Conservation (phyloP, 2,888 invertebrate species). For the Nudaria mundana region DNA sequence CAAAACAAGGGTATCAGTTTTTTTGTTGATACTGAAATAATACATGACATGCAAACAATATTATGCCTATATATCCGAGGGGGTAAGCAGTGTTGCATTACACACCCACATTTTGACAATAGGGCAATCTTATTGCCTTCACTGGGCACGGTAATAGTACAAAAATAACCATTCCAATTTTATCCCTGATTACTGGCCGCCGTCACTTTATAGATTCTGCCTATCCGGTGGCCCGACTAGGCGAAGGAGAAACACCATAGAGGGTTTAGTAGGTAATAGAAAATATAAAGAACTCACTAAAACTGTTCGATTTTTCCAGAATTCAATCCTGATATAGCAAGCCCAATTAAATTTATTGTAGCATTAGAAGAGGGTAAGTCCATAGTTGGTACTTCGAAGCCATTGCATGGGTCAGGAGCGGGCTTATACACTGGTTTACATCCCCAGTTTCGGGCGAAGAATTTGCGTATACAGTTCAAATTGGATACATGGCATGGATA, state of each 20-base stretch:
- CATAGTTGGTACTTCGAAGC: background rate
- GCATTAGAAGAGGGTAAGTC: constrained; percentile 1
- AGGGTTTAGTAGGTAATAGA: background rate
- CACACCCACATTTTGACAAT: too few species aligned
- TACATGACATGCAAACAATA: background rate
- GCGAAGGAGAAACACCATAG: too few species aligned
- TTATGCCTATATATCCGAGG: background rate
- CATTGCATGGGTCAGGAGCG: background rate
- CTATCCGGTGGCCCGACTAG: too few species aligned
- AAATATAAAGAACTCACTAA: constrained; percentile 9
- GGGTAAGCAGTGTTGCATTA: too few species aligned
- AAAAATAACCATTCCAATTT: background rate
- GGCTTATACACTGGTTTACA: constrained; percentile 19
- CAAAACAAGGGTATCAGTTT: constrained; percentile 34
- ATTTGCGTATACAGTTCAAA: constrained; percentile 30
- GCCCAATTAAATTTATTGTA: background rate
- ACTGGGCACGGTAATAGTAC: too few species aligned
- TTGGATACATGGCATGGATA: constrained; percentile 29
- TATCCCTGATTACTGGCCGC: too few species aligned
- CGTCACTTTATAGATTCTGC: too few species aligned
- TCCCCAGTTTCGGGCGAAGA: constrained; percentile 19
- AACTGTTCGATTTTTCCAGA: constrained; percentile 4
- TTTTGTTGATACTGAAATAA: constrained; percentile 37
- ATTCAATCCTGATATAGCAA: background rate
- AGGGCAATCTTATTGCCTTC: too few species aligned